Evolutionary conservation across 1,140 invertebrate genomes (phyloP), one percentile per base, ranked within the genome.

Genomic region (Octopus sinensis): DNA sequence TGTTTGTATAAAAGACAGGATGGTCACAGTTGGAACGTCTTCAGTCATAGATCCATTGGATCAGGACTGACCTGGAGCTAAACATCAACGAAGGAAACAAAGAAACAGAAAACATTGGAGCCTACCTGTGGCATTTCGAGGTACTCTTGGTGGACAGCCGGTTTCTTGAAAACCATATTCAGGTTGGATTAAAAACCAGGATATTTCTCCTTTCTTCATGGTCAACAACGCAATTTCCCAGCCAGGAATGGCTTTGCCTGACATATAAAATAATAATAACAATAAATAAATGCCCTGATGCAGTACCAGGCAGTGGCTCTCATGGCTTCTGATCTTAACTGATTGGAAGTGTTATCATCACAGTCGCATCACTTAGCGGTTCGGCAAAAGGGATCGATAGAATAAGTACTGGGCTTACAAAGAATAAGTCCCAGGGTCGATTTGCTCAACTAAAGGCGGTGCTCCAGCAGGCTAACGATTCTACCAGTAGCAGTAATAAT

Each of bases 141-240:
- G 93, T 79, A 96, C 93, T 78, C 94, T 88, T 12, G 93, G 93
- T 54, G 92, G 89, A 85, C 92, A 93, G 0, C 95, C 95, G 43
- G 92, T 80, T 82, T 89, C 80, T 4, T 94, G 94, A 91, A 92
- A 96, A 43, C 93, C 94, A 82, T 93, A 92, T 17, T 93, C 89
- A 2, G 93, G 93, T 81, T 93, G 91, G 77, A 96, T 91, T 4
- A 95, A 86, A 86, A 95, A 94, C 52, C 93, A 89, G 9, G 95
- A 90, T 68, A 92, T 91, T 86, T 96, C 95, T 79, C 92, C 92
- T 51, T 93, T 92, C 81, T 90, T 91, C 92, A 96, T 94, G 0
- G 92, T 91, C 6, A 88, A 84, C 9, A 96, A 89, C 5, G 91
- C 94, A 68, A 94, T 86, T 80, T 95, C 93, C 53, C 95, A 90